A percentile compares a stretch with the other conserved stretches of the same genome.
phyloP scores from a whole-genome alignment of 2,113 vertebrate genomes.

The Gallinago undulata region DNA sequence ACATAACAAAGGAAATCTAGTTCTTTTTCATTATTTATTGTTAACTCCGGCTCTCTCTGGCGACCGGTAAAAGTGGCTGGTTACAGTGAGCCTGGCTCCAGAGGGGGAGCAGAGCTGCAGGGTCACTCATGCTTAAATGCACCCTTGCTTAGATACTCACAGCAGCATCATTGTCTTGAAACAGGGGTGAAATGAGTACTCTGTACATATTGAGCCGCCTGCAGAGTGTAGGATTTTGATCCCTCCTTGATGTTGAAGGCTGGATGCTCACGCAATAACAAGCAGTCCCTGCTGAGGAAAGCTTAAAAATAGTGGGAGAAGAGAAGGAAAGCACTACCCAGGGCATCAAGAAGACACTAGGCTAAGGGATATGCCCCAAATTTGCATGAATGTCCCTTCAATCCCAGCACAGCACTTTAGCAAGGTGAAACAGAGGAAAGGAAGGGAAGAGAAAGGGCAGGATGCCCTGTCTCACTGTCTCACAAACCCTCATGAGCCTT shows the following conservation, averaged over 20 bases:
- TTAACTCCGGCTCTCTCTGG: not conserved
- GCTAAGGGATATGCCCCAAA: not conserved
- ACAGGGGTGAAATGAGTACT: not conserved
- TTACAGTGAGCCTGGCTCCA: not conserved
- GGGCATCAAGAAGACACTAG: not conserved
- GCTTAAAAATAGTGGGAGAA: not conserved
- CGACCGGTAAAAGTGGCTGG: not conserved
- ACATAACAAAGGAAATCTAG: conserved; percentile 60
- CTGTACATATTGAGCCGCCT: not conserved
- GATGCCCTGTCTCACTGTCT: not conserved
- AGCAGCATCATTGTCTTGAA: not conserved
- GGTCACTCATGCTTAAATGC: not conserved
- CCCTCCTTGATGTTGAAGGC: not conserved
- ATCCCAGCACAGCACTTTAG: not conserved
- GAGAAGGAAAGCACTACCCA: not conserved
- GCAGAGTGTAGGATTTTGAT: not conserved
- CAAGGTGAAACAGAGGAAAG: not conserved
- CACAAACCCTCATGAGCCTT: not conserved
- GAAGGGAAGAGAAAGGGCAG: not conserved
- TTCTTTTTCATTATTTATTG: conserved; percentile 29
- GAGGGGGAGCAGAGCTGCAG: not conserved
- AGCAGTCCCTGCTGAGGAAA: not conserved
- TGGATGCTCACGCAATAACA: not conserved
- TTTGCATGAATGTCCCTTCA: not conserved
- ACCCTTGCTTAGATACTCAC: not conserved